phyloP scores from a whole-genome alignment of 1,140 invertebrate species.

The Brachionus asplanchnoidis region DNA sequence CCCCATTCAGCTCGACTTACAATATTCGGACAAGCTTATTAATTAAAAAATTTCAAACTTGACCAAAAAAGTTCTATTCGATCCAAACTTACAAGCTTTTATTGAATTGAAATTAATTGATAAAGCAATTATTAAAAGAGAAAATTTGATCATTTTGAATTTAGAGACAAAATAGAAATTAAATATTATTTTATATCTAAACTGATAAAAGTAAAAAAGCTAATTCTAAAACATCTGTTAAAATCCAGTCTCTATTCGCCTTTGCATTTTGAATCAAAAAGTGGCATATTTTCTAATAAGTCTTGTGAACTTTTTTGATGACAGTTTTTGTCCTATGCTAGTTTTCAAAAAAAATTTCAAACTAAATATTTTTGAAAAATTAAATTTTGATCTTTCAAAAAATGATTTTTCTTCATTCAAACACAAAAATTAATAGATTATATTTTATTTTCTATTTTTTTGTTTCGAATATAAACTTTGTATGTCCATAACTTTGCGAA shows the following conservation, averaged over 20 bases:
- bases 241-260: background rate
- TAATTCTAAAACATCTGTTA: background rate
- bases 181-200: too few relatives aligned
- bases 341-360: too few relatives aligned
- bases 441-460: too few relatives aligned
- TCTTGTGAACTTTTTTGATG: too few relatives aligned
- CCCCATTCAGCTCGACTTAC: constrained; percentile 45
- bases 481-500: too few relatives aligned
- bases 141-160: background rate
- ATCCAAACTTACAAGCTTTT: background rate
- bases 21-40: constrained; percentile 33
- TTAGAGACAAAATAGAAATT: background rate
- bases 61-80: background rate
- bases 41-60: background rate
- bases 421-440: too few relatives aligned
- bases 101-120: background rate
- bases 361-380: too few relatives aligned
- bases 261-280: background rate
- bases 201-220: background rate
- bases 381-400: too few relatives aligned
- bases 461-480: too few relatives aligned
- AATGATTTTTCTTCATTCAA: too few relatives aligned
- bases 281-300: too few relatives aligned
- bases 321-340: too few relatives aligned
- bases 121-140: background rate